Percentiles rank a stretch among this genome's conserved stretches.
phyloP scores from a whole-genome alignment of 1,140 invertebrate genomes.

The Drosophila simulans region DNA sequence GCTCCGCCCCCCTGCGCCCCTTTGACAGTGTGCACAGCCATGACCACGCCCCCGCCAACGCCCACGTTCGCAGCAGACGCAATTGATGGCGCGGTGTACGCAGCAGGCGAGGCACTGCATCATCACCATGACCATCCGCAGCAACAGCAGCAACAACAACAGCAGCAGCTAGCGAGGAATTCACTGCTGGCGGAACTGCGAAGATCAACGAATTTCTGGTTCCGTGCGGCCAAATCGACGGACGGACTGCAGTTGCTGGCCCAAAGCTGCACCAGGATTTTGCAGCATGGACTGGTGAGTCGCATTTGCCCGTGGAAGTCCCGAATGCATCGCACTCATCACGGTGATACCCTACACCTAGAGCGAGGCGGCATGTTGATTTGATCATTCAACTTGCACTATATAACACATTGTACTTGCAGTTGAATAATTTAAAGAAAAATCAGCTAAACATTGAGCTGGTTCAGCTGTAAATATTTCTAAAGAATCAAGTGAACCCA shows the following conservation, averaged over 20 bases:
- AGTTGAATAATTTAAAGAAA: no score
- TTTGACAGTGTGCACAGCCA: slow-evolving; percentile 13
- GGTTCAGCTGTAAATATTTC: background rate
- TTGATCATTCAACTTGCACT: no score
- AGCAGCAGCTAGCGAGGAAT: slow-evolving; percentile 31
- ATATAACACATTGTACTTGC: no score
- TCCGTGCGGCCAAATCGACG: slow-evolving; percentile 37
- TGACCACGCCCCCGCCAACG: slow-evolving; percentile 16
- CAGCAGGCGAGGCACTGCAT: background rate
- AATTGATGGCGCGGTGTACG: background rate
- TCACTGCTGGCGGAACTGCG: slow-evolving; percentile 46
- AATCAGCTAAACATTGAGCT: no score
- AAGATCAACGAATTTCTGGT: slow-evolving; percentile 55
- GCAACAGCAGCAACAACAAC: slow-evolving; percentile 40
- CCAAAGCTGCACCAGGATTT: slow-evolving; percentile 54
- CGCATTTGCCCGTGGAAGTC: no score
- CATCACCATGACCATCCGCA: slow-evolving; percentile 16
- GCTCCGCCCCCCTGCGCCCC: slow-evolving; percentile 7
- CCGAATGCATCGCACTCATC: background rate
- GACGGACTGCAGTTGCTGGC: slow-evolving; percentile 48
- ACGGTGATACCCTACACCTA: background rate
- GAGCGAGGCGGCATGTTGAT: background rate
- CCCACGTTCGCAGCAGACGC: background rate
- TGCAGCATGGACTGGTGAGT: slow-evolving; percentile 54
- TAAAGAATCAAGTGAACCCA: background rate